phyloP scores from a whole-genome alignment of 2,797 vertebrate genomes.

The Cyprinodon diabolis region DNA sequence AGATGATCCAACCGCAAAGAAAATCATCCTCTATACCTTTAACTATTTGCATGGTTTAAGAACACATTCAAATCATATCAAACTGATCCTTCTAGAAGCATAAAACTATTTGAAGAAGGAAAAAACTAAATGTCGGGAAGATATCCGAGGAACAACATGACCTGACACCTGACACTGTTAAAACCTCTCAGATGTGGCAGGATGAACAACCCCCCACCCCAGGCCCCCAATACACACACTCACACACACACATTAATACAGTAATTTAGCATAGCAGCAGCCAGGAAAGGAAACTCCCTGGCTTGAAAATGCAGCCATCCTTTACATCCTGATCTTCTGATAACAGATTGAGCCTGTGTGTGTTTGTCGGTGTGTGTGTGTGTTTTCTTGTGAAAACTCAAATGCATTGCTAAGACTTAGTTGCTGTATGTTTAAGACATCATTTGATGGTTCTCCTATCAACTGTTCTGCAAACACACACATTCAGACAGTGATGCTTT shows the following conservation, averaged over 20 bases:
- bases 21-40: too few relatives aligned
- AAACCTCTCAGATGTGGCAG: slow-evolving; percentile 31
- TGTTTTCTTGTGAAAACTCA: slow-evolving; percentile 1
- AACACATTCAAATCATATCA: neutral
- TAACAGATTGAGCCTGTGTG: slow-evolving; percentile 22
- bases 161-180: slow-evolving; percentile 17
- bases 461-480: slow-evolving; percentile 17
- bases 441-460: neutral
- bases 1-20: too few relatives aligned
- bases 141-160: slow-evolving; percentile 12
- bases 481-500: slow-evolving; percentile 16
- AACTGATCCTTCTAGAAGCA: neutral
- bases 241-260: slow-evolving; percentile 22
- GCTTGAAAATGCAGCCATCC: slow-evolving; percentile 50
- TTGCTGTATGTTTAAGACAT: slow-evolving; percentile 9
- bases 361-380: slow-evolving; percentile 3
- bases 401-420: slow-evolving; percentile 28
- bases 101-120: neutral
- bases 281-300: slow-evolving; percentile 64
- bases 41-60: neutral
- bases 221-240: neutral
- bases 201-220: neutral
- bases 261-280: slow-evolving; percentile 21
- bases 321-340: slow-evolving; percentile 62
- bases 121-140: neutral